Evolutionary conservation across 1,140 invertebrate genomes (phyloP).

Genomic region (Platorchestia sp.): DNA sequence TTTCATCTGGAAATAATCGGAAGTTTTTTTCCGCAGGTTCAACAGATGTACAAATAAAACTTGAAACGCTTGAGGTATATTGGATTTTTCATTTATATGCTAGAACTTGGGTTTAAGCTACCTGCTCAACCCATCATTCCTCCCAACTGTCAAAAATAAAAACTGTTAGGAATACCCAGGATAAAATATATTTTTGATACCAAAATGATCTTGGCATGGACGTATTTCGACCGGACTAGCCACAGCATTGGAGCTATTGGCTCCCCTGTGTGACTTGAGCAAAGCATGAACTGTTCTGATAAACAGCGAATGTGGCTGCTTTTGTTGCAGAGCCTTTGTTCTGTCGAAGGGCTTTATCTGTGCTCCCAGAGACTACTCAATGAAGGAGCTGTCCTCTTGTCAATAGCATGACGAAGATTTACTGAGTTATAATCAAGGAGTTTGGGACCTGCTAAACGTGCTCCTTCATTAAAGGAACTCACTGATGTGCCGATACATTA

Average conservation of each 20-base stretch:
- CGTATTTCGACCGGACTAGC: neutral
- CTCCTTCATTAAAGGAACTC: slow-evolving; percentile 45
- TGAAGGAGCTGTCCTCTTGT: slow-evolving; percentile 29
- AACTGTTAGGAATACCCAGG: neutral
- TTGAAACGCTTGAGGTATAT: neutral
- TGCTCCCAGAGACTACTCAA: slow-evolving; percentile 48
- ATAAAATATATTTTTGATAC: neutral
- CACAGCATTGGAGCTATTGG: neutral
- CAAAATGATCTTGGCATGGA: neutral
- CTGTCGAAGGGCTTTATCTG: slow-evolving; percentile 42
- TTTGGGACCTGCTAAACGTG: slow-evolving; percentile 43
- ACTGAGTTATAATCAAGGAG: slow-evolving; percentile 50
- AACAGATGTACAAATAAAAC: no score
- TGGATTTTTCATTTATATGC: neutral
- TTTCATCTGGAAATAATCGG: no score
- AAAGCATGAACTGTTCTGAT: slow-evolving; percentile 37
- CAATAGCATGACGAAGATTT: slow-evolving; percentile 54
- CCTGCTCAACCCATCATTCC: neutral
- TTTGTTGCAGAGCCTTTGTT: slow-evolving; percentile 21
- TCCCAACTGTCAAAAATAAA: neutral
- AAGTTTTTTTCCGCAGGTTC: no score
- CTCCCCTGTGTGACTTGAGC: neutral
- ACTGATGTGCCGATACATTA: slow-evolving; percentile 46
- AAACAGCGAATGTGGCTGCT: slow-evolving; percentile 33
- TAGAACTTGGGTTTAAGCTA: neutral